Evolutionary conservation across 2,797 vertebrate species (phyloP).

Genomic region (Salarias fasciatus): DNA sequence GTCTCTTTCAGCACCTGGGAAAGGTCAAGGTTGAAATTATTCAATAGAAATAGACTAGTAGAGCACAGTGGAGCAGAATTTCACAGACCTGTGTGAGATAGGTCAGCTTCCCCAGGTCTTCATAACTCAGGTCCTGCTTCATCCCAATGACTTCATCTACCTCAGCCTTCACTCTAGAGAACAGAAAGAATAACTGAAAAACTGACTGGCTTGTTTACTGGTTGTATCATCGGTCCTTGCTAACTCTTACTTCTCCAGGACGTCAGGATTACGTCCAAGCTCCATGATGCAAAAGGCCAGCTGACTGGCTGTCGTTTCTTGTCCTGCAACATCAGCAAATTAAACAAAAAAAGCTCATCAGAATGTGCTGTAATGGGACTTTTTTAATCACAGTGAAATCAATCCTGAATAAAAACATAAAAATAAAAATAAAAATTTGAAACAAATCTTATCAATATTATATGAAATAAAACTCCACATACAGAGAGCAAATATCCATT

Average conservation of each 20-base stretch:
- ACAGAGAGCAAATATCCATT: too few species aligned
- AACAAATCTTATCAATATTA: too few species aligned
- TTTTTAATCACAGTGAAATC: too few species aligned
- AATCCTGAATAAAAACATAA: too few species aligned
- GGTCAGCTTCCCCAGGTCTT: conserved; percentile 88
- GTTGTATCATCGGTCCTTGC: neutral
- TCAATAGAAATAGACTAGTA: neutral
- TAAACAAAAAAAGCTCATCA: neutral
- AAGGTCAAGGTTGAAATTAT: too few species aligned
- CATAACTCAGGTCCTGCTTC: conserved; percentile 86
- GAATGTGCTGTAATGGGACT: too few species aligned
- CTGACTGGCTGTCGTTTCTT: conserved; percentile 92
- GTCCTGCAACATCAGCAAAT: conserved; percentile 74
- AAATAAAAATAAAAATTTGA: too few species aligned
- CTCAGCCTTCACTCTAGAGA: conserved; percentile 84
- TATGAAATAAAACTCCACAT: too few species aligned
- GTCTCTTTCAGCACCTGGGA: conserved; percentile 91
- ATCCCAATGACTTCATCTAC: conserved; percentile 91
- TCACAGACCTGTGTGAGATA: conserved; percentile 89
- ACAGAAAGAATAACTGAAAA: neutral
- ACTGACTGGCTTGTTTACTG: neutral
- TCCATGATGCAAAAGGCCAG: conserved; percentile 90
- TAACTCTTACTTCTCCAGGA: conserved; percentile 83
- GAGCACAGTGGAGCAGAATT: neutral
- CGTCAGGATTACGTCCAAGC: conserved; percentile 86